Conservation (phyloP, 30 jellyfish, hydroid and myxozoan species). For the Aurelia aurita region DNA sequence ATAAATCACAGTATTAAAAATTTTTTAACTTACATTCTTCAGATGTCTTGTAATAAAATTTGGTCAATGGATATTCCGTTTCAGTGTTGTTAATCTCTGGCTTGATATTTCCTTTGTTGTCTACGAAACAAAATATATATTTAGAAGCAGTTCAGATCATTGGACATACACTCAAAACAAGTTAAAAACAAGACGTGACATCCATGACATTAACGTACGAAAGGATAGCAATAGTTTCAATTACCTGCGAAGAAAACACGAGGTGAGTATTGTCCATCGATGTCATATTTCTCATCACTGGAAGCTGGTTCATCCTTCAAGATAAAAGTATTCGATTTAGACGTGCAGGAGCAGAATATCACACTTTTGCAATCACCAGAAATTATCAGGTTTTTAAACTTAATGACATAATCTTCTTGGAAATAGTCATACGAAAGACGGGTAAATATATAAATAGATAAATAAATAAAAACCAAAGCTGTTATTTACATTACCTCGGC, state of each 20-base stretch:
- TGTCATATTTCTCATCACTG: conserved; percentile 73
- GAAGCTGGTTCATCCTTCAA: conserved; percentile 83
- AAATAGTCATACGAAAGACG: no score
- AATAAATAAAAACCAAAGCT: no score
- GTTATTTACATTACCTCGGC: conserved; percentile 51
- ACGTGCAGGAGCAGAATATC: no score
- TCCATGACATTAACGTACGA: no score
- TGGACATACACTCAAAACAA: no score
- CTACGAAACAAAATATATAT: conserved; percentile 14
- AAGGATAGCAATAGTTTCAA: not conserved
- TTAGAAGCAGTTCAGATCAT: no score
- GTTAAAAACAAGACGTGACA: no score
- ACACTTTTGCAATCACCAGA: no score
- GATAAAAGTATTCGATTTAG: not conserved
- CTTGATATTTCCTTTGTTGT: conserved; percentile 80
- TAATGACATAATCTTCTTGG: no score
- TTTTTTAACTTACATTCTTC: conserved; percentile 57
- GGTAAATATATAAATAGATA: no score
- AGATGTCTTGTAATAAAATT: conserved; percentile 81
- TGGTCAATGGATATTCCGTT: conserved; percentile 74
- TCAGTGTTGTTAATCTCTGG: conserved; percentile 87
- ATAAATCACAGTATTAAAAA: not conserved
- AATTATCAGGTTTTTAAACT: no score
- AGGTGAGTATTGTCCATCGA: conserved; percentile 97
- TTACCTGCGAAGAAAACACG: conserved; percentile 85